Evolutionary conservation across 2,888 invertebrate species (phyloP), one percentile per base, ranked within the genome.

Genomic region (Resseliella maxima): DNA sequence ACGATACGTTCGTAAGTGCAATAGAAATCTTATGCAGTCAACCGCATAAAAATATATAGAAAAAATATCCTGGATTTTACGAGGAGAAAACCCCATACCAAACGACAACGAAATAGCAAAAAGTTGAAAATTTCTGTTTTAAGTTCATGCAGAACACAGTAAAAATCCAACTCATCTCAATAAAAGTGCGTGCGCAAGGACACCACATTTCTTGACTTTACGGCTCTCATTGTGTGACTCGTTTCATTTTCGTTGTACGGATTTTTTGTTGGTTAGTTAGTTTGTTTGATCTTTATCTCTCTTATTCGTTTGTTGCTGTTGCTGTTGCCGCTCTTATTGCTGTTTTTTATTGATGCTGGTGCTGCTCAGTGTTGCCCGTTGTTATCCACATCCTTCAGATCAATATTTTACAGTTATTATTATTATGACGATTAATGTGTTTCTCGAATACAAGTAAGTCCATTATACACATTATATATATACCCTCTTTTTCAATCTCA

Each of bases 101-200:
- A 50, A 21, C 50, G 18, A 21, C 3, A 27, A 27, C 18, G 5
- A 12, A 72, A 18, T 31, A 1, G n/a, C 27, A 18, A 72, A 31
- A 31, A 72, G 72, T 35, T 72, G 72, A 72, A 72, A 31, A 72
- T 27, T 31, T 1, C 59, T 27, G 31, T 31, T 31, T 35, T 31
- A 72, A 72, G 72, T 72, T 72, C 72, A 72, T 72, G n/a, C 31
- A 72, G 72, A 31, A 72, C 72, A 72, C 72, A 72, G 31, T 72
- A 72, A 72, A 59, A 72, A 59, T 72, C 72, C 72, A 72, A 72
- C 35, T 72, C 72, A 72, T 72, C 72, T 72, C 35, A 72, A 72
- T 72, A 72, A 72, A 72, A 72, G 72, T 72, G 72, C 72, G 72
- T 72, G 72, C 72, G 72, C 72, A 72, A 72, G 72, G 72, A 72